These are phyloP conservation scores for Papilio xuthus DNA, from an alignment of 1,140 invertebrate genomes.

Conservation along the genomic window DNA sequence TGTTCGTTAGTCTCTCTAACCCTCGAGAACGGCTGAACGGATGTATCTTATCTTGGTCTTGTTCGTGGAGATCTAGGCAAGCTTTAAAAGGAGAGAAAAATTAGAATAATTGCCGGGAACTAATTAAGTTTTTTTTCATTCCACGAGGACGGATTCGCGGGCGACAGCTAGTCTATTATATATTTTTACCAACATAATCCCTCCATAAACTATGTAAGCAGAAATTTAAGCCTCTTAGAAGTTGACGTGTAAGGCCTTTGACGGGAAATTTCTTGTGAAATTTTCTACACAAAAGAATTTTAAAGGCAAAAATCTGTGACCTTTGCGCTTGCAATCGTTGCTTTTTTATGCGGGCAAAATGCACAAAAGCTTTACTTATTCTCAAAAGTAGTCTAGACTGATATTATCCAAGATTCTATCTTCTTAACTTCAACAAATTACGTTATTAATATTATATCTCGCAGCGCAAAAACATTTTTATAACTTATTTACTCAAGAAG, in stretches of 20 bases:
- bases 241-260: background rate
- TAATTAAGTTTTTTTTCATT: background rate
- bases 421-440: background rate
- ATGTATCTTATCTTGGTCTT: no score
- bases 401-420: background rate
- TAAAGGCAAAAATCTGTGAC: background rate
- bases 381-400: background rate
- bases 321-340: constrained; percentile 3
- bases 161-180: background rate
- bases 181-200: background rate
- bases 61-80: no score
- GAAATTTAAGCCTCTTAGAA: background rate
- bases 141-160: no score
- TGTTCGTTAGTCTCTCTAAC: no score
- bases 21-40: no score
- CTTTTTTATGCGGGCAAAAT: background rate
- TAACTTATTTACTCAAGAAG: background rate
- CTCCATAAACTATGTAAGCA: background rate
- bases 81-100: no score
- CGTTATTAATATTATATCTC: background rate
- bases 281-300: background rate
- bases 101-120: background rate
- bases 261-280: background rate
- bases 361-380: background rate
- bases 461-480: background rate